These are phyloP conservation scores for Dicerorhinus sumatrensis DNA, from an alignment of 2,113 vertebrate species.

Conservation along the genomic window DNA sequence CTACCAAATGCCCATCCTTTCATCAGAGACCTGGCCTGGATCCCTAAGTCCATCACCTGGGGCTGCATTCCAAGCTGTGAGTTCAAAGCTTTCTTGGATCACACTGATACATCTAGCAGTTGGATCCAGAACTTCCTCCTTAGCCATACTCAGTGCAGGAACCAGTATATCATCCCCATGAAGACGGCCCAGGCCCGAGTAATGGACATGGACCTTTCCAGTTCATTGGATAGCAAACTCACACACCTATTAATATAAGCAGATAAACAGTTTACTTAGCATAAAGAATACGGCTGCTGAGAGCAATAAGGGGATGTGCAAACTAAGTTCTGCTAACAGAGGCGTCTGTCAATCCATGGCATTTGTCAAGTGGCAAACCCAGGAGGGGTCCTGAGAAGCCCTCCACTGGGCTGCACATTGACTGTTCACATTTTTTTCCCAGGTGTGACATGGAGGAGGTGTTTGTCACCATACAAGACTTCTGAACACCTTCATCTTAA, in stretches of 20 bases:
- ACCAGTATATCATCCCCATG: not conserved
- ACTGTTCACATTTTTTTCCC: not conserved
- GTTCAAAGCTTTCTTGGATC: not conserved
- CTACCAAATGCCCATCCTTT: not conserved
- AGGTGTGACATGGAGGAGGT: not conserved
- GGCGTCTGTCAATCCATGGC: not conserved
- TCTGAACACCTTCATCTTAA: not conserved
- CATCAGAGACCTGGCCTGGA: not conserved
- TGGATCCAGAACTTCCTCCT: not conserved
- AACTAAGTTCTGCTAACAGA: not conserved
- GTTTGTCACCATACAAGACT: not conserved
- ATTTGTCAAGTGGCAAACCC: not conserved
- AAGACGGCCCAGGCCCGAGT: not conserved
- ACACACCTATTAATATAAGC: not conserved
- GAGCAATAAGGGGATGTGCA: not conserved
- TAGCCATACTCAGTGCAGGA: not conserved
- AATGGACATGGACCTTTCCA: too few relatives aligned
- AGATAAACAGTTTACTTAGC: not conserved
- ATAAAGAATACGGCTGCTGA: not conserved
- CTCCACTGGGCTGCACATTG: not conserved
- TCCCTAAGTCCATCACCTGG: not conserved
- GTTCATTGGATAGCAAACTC: not conserved
- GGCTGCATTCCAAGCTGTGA: fast-evolving
- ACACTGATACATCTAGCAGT: too few relatives aligned
- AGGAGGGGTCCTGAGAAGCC: not conserved